Evolutionary conservation across 2,888 invertebrate genomes (phyloP).

Genomic region (Heliconius ismenius): DNA sequence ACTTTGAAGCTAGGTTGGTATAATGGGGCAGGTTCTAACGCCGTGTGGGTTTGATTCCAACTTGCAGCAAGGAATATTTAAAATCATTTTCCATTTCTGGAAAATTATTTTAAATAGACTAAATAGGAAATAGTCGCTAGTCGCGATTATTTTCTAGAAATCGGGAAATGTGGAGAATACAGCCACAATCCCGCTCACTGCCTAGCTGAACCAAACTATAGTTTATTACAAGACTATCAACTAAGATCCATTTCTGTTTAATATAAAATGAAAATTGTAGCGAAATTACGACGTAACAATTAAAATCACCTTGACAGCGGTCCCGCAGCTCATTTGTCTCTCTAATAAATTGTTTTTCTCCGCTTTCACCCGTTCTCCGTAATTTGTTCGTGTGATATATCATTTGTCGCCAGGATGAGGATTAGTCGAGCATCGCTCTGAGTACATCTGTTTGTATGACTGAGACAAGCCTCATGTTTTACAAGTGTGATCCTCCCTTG

Average conservation of each 20-base stretch:
- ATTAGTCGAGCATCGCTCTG: slow-evolving; percentile 63
- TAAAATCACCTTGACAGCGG: slow-evolving; percentile 57
- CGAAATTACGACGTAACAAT: slow-evolving; percentile 57
- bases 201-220: no score
- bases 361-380: slow-evolving; percentile 56
- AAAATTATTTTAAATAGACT: no score
- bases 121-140: no score
- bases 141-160: background rate
- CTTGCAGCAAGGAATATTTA: no score
- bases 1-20: background rate
- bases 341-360: slow-evolving; percentile 75
- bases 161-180: background rate
- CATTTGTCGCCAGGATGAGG: slow-evolving; percentile 62
- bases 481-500: slow-evolving; percentile 16
- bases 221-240: background rate
- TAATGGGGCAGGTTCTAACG: background rate
- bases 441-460: slow-evolving; percentile 58
- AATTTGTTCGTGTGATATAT: slow-evolving; percentile 74
- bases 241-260: background rate
- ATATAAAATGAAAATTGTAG: slow-evolving; percentile 23
- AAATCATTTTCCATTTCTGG: no score
- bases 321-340: slow-evolving; percentile 61
- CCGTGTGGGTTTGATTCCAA: no score
- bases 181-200: no score
- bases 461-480: slow-evolving; percentile 46